Percentiles rank a stretch among this genome's conserved stretches.
Evolutionary conservation across 37 sponge, comb jelly and placozoan species (phyloP).

Genomic region (Halichondria panicea): DNA sequence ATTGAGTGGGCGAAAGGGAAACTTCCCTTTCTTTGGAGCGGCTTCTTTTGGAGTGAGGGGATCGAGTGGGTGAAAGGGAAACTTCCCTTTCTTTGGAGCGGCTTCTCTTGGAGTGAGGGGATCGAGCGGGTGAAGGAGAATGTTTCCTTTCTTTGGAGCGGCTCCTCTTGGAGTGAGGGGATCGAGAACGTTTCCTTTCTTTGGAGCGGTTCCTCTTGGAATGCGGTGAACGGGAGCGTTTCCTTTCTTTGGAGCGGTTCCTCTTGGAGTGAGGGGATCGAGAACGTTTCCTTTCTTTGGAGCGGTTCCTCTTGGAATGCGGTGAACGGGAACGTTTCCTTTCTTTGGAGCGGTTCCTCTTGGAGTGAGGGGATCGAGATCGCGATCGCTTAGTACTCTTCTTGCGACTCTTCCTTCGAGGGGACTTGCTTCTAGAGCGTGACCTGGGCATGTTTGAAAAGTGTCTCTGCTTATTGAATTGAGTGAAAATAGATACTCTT

Average conservation of each 20-base stretch:
- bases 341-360: slow-evolving; percentile 7
- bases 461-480: background rate
- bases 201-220: background rate
- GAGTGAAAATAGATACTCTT: no score
- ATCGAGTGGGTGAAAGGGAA: background rate
- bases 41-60: slow-evolving; percentile 7
- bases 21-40: slow-evolving; percentile 12
- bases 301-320: slow-evolving; percentile 1
- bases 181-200: slow-evolving; percentile 11
- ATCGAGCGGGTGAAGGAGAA: background rate
- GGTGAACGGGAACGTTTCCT: background rate
- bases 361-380: slow-evolving; percentile 1
- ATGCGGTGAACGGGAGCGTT: slow-evolving; percentile 11
- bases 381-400: slow-evolving; percentile 34
- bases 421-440: slow-evolving; percentile 49
- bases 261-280: slow-evolving; percentile 16
- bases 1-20: no score
- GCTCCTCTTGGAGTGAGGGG: background rate
- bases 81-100: background rate
- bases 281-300: background rate
- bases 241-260: slow-evolving; percentile 1
- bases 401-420: slow-evolving; percentile 10
- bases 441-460: slow-evolving; percentile 30
- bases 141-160: background rate
- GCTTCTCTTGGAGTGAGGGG: background rate